These are phyloP conservation scores for Apamea epomidion DNA, from an alignment of 2,888 invertebrate genomes.

Conservation along the genomic window DNA sequence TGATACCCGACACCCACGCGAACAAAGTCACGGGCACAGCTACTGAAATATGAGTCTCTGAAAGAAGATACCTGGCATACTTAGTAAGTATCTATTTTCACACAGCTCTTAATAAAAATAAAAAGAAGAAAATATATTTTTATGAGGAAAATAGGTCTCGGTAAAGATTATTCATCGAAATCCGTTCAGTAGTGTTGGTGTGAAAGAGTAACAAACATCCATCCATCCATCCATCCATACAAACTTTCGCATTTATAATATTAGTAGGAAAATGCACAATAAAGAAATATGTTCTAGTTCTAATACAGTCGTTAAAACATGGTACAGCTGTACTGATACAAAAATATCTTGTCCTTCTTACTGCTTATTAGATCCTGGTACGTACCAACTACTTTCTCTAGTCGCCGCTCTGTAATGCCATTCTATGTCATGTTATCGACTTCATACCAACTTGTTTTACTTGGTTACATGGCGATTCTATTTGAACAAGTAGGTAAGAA, in stretches of 20 bases:
- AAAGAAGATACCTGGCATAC: not conserved
- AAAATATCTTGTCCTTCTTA: constrained; percentile 47
- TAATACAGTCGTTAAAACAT: constrained; percentile 27
- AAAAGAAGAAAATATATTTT: not conserved
- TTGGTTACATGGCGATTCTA: not conserved
- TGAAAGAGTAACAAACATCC: too few species aligned
- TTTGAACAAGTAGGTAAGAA: not conserved
- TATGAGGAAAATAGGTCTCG: constrained; percentile 7
- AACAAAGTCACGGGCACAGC: too few species aligned
- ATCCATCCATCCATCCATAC: too few species aligned
- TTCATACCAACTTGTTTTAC: not conserved
- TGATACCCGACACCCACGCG: too few species aligned
- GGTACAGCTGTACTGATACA: constrained; percentile 38
- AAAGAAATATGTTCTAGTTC: constrained; percentile 1
- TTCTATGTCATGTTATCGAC: not conserved
- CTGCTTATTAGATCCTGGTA: constrained; percentile 40
- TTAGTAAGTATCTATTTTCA: not conserved
- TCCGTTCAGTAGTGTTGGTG: too few species aligned
- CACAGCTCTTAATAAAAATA: not conserved
- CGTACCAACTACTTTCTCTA: constrained; percentile 14
- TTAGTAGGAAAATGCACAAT: not conserved
- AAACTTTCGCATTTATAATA: too few species aligned
- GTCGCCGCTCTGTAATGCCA: not conserved
- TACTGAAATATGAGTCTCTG: too few species aligned
- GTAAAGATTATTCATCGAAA: constrained; percentile 1